Evolutionary conservation across 2,113 vertebrate genomes (phyloP).

Genomic region (Cyanoramphus novaezelandiae): DNA sequence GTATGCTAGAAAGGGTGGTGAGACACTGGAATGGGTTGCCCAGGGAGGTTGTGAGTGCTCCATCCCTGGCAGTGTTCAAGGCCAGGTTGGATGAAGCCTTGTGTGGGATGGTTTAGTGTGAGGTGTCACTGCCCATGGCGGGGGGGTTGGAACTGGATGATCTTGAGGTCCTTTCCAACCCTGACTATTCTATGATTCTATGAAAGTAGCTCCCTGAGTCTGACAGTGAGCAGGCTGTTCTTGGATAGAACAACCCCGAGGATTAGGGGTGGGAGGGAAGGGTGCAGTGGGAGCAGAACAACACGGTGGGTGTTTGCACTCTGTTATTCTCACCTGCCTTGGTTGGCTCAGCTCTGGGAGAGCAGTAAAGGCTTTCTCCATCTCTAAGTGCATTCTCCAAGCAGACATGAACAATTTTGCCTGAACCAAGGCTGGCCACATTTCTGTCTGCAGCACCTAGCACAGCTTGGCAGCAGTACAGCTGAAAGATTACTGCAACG

Average conservation of each 20-base stretch:
- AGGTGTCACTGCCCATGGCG: too few relatives aligned
- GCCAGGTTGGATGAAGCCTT: too few relatives aligned
- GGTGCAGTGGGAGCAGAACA: not conserved
- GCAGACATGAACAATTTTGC: not conserved
- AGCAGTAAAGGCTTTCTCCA: not conserved
- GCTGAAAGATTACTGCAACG: slow-evolving; percentile 1
- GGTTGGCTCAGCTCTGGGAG: not conserved
- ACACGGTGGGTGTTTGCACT: rapidly evolving
- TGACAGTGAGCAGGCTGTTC: not conserved
- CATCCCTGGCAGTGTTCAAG: too few relatives aligned
- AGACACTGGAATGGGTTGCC: too few relatives aligned
- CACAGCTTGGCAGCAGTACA: not conserved
- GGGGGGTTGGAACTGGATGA: too few relatives aligned
- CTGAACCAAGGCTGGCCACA: not conserved
- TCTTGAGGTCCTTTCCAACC: too few relatives aligned
- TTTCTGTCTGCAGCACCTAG: not conserved
- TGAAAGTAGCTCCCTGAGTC: not conserved
- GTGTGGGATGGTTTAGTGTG: too few relatives aligned
- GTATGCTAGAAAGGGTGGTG: not conserved
- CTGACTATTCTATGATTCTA: too few relatives aligned
- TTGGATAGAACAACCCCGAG: not conserved
- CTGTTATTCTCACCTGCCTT: not conserved
- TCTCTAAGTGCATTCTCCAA: not conserved
- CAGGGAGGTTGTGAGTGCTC: too few relatives aligned
- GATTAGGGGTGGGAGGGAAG: too few relatives aligned